Conservation (phyloP, 2,113 vertebrate species). For the Labeo catla region DNA sequence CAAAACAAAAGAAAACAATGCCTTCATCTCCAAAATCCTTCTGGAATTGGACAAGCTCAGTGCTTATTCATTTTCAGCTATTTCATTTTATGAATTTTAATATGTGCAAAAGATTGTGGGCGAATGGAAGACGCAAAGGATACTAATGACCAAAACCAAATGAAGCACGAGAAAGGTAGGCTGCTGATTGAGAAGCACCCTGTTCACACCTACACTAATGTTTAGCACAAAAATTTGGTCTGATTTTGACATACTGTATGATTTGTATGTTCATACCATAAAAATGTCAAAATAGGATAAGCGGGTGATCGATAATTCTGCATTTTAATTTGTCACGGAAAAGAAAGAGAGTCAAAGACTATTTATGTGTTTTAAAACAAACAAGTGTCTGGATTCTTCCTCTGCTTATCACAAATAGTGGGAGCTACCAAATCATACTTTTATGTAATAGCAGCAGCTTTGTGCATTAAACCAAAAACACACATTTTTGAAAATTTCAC, state of each 20-base stretch:
- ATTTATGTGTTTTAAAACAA: background rate
- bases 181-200: background rate
- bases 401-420: no score
- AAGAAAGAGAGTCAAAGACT: background rate
- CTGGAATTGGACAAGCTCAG: no score
- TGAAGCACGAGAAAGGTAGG: background rate
- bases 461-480: no score
- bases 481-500: no score
- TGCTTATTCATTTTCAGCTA: no score
- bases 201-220: background rate
- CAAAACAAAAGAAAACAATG: background rate
- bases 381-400: background rate
- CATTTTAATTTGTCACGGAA: background rate
- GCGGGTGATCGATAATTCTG: no score
- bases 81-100: no score
- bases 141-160: background rate
- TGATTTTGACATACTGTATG: background rate
- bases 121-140: no score
- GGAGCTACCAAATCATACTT: no score
- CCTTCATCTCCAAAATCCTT: no score
- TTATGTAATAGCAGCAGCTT: no score
- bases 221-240: background rate
- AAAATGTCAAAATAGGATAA: background rate
- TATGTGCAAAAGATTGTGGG: no score
- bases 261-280: background rate